Evolutionary conservation across 2,888 invertebrate genomes (phyloP).

Genomic region (Dyspetes luteomarginatus): DNA sequence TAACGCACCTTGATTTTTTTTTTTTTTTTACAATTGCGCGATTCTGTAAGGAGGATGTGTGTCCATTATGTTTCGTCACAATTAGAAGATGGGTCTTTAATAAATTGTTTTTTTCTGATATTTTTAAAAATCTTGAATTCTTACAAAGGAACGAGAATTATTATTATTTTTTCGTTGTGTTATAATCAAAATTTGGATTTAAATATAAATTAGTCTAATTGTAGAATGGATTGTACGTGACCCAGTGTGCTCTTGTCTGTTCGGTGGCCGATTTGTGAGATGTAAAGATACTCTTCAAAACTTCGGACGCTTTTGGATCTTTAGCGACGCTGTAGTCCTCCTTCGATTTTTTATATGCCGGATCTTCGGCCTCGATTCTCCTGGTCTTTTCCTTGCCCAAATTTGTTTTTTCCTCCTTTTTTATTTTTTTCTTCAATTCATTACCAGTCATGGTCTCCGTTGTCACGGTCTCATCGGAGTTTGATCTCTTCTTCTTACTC

Average conservation of each 20-base stretch:
- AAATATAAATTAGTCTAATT: conserved; percentile 76
- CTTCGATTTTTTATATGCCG: conserved; percentile 91
- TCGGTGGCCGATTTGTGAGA: conserved; percentile 93
- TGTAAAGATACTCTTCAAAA: conserved; percentile 98
- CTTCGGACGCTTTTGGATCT: conserved; percentile 95
- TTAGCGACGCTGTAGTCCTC: conserved; percentile 93
- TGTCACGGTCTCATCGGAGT: conserved; percentile 51
- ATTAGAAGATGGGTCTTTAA: conserved; percentile 26
- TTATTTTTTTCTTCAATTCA: conserved; percentile 79
- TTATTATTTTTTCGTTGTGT: no score
- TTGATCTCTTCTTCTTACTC: conserved; percentile 86
- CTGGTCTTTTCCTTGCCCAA: conserved; percentile 73
- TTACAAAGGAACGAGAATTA: background rate
- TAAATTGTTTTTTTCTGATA: conserved; percentile 51
- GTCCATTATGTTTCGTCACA: no score
- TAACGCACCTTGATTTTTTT: no score
- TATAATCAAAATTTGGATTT: background rate
- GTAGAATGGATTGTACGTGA: conserved; percentile 98
- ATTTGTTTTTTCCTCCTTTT: conserved; percentile 82
- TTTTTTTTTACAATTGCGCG: no score
- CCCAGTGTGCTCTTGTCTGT: conserved; percentile 97
- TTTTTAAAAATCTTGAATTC: conserved; percentile 4
- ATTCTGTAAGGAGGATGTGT: no score
- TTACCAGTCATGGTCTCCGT: conserved; percentile 75
- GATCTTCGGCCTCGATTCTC: conserved; percentile 84